Percentiles rank a stretch among this genome's conserved stretches.
Evolutionary conservation across 2,888 invertebrate genomes (phyloP).

Genomic region (Pheosia tremula): DNA sequence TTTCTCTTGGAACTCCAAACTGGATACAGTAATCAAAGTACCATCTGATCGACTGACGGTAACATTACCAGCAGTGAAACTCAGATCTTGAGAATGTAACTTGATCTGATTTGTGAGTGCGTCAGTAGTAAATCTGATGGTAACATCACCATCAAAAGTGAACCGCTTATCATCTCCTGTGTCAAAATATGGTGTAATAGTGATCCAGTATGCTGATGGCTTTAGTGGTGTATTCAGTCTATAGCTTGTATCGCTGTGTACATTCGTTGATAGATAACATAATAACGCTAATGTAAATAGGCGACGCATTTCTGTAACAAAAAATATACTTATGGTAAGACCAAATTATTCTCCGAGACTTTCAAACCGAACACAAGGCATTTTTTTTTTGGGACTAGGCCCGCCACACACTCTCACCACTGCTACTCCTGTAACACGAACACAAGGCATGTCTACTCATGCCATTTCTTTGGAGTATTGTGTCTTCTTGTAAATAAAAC

Average conservation of each 20-base stretch:
- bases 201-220: conserved; percentile 82
- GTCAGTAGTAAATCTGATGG: conserved; percentile 63
- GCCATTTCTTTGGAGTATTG: too few relatives aligned
- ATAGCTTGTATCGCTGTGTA: conserved; percentile 60
- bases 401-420: too few relatives aligned
- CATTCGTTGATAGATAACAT: conserved; percentile 41
- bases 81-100: conserved; percentile 68
- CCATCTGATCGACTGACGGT: conserved; percentile 32
- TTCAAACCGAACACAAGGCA: too few relatives aligned
- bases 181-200: conserved; percentile 80
- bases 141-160: conserved; percentile 76
- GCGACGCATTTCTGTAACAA: conserved; percentile 63
- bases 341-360: too few relatives aligned
- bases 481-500: too few relatives aligned
- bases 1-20: conserved; percentile 55
- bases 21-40: neutral
- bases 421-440: too few relatives aligned
- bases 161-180: conserved; percentile 66
- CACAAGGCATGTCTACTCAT: too few relatives aligned
- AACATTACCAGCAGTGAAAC: conserved; percentile 52
- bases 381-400: too few relatives aligned
- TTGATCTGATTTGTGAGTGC: conserved; percentile 61
- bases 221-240: conserved; percentile 68
- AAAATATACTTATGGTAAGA: conserved; percentile 1
- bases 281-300: conserved; percentile 42